A percentile compares a stretch with the other conserved stretches of the same genome.
Conservation (phyloP, 2,888 invertebrate species). For the Masnerella sp. region DNA sequence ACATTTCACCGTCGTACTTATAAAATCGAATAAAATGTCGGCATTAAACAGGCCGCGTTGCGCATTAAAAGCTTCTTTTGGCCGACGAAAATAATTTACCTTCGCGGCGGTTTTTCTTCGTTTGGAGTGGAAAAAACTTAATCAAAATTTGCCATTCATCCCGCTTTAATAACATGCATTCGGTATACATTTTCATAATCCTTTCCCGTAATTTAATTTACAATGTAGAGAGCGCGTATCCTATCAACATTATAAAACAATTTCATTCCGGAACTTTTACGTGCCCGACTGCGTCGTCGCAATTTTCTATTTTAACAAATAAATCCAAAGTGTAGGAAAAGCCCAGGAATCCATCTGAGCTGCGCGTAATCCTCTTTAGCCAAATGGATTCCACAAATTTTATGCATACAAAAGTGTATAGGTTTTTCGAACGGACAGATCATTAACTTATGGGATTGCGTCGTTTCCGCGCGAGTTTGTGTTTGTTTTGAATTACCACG, state of each 20-base stretch:
- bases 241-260: slow-evolving; percentile 8
- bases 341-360: not conserved
- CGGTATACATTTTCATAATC: slow-evolving; percentile 9
- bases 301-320: slow-evolving; percentile 8
- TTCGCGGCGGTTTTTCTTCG: not conserved
- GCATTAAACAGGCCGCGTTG: too few relatives aligned
- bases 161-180: not conserved
- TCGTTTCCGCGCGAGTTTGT: too few relatives aligned
- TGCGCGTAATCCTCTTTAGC: slow-evolving; percentile 16
- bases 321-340: slow-evolving; percentile 3
- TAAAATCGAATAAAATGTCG: too few relatives aligned
- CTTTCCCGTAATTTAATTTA: slow-evolving; percentile 5
- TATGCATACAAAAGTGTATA: too few relatives aligned
- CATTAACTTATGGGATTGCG: too few relatives aligned
- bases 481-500: too few relatives aligned
- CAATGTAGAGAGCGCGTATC: not conserved
- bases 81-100: not conserved
- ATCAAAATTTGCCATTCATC: slow-evolving; percentile 7
- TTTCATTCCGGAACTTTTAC: slow-evolving; percentile 8
- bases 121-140: not conserved
- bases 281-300: not conserved
- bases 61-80: too few relatives aligned
- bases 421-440: too few relatives aligned
- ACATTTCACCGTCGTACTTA: too few relatives aligned
- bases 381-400: slow-evolving; percentile 4